A percentile compares a stretch with the other conserved stretches of the same genome.
Evolutionary conservation across 2,888 invertebrate genomes (phyloP).

Genomic region (Cataglyphis altisquamis): DNA sequence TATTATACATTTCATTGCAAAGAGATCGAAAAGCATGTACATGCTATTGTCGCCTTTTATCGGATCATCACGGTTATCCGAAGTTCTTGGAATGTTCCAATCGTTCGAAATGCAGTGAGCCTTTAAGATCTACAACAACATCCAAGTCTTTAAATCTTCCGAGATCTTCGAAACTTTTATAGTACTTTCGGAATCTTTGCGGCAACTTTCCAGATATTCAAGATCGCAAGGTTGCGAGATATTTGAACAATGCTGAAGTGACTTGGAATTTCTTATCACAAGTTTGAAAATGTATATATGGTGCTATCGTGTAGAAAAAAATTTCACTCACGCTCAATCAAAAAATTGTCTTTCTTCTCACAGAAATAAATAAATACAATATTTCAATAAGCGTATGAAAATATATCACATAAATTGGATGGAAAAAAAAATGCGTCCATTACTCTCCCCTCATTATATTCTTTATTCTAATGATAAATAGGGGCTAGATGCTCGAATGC

Average conservation of each 20-base stretch:
- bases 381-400: not conserved
- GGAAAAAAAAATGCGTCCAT: not conserved
- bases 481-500: not conserved
- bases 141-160: constrained; percentile 50
- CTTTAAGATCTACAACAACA: constrained; percentile 49
- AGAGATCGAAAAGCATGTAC: not conserved
- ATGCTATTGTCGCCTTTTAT: constrained; percentile 17
- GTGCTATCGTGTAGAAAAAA: not conserved
- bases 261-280: constrained; percentile 43
- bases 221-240: constrained; percentile 39
- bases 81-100: constrained; percentile 36
- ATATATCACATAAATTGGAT: not conserved
- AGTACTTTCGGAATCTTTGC: constrained; percentile 35
- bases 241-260: constrained; percentile 36
- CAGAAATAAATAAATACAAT: not conserved
- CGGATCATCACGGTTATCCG: constrained; percentile 33
- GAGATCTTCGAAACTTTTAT: constrained; percentile 43
- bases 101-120: constrained; percentile 40
- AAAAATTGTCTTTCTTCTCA: not conserved
- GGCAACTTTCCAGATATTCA: constrained; percentile 43
- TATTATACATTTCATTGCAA: not conserved
- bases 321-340: not conserved
- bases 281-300: constrained; percentile 35
- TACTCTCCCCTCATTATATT: not conserved
- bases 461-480: not conserved